These are phyloP conservation scores for Polypedilum vanderplanki DNA, from an alignment of 1,140 invertebrate genomes.

Conservation along the genomic window DNA sequence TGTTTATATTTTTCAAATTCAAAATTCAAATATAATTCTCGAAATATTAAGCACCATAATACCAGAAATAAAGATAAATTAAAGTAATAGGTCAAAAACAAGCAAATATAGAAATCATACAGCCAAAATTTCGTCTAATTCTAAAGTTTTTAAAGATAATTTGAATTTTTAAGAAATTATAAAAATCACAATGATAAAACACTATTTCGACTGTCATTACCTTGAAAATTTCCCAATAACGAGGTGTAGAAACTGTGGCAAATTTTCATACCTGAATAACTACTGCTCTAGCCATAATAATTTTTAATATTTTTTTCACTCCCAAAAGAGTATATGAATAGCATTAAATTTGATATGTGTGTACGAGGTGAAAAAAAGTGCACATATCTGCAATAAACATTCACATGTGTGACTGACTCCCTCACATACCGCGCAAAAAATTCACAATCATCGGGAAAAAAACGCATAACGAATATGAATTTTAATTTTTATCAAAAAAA, in stretches of 20 bases:
- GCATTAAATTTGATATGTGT: background rate
- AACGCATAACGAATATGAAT: background rate
- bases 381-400: constrained; percentile 9
- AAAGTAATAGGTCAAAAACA: no score
- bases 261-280: background rate
- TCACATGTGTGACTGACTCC: constrained; percentile 4
- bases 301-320: background rate
- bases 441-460: constrained; percentile 4
- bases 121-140: no score
- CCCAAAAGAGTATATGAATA: background rate
- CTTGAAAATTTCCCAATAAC: no score
- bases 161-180: no score
- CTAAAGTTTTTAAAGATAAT: no score
- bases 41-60: no score
- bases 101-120: no score
- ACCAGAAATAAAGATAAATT: no score
- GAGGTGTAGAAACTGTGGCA: background rate
- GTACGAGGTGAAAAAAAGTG: background rate
- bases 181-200: no score
- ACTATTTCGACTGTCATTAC: no score
- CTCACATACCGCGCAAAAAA: background rate
- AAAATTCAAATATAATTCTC: no score
- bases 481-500: background rate
- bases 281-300: background rate
- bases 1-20: no score